phyloP scores from a whole-genome alignment of 2,797 vertebrate genomes.

The Myotis findleyi region DNA sequence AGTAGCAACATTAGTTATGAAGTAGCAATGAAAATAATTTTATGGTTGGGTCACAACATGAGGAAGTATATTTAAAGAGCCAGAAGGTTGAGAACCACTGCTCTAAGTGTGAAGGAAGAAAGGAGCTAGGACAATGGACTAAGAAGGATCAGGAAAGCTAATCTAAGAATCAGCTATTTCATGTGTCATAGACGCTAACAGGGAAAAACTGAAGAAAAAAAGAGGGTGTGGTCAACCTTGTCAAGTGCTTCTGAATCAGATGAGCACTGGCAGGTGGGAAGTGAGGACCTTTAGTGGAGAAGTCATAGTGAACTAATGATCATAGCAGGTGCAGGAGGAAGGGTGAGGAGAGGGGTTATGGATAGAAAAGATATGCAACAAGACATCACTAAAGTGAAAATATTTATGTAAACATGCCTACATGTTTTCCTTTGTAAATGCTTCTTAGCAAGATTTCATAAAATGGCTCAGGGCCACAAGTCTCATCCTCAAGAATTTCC shows the following conservation, averaged over 20 bases:
- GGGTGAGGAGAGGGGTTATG: fast-evolving
- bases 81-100: too few species aligned
- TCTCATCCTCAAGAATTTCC: background rate
- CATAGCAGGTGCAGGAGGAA: fast-evolving
- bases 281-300: background rate
- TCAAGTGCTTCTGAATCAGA: background rate
- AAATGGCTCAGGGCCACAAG: background rate
- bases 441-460: background rate
- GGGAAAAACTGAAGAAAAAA: background rate
- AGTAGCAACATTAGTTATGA: too few species aligned
- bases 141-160: background rate
- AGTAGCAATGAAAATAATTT: too few species aligned
- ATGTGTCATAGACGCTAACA: background rate
- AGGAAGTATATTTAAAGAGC: too few species aligned
- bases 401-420: background rate
- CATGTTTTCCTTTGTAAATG: background rate
- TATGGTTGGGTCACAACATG: too few species aligned
- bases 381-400: background rate
- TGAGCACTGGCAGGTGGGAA: background rate
- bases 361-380: background rate
- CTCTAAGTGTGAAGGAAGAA: background rate
- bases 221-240: too few species aligned
- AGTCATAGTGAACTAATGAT: too few species aligned
- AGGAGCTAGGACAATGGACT: background rate
- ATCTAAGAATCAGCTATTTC: background rate